Conservation (phyloP, 1,140 invertebrate genomes). For the Macrosteles quadrilineatus region DNA sequence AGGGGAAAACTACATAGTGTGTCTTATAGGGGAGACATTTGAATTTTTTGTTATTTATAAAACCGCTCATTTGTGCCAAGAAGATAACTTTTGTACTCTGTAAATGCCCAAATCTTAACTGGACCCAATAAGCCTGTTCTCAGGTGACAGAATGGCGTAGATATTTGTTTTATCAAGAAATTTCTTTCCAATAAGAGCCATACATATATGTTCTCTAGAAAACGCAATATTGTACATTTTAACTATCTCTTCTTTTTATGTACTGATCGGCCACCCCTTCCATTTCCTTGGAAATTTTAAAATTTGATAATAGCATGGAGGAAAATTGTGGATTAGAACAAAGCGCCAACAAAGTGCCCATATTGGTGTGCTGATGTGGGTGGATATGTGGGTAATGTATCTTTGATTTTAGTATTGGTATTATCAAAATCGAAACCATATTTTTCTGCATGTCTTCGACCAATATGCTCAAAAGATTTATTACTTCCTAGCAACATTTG, state of each 20-base stretch:
- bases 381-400: neutral
- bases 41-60: neutral
- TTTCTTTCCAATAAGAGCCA: constrained; percentile 23
- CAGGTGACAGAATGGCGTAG: neutral
- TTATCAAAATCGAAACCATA: neutral
- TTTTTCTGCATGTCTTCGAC: constrained; percentile 9
- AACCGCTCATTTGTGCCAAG: neutral
- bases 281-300: constrained; percentile 12
- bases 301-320: neutral
- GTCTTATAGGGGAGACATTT: constrained; percentile 9
- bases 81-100: too few species aligned
- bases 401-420: neutral
- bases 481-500: too few species aligned
- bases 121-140: too few species aligned
- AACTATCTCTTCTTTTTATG: constrained; percentile 5
- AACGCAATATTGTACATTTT: constrained; percentile 17
- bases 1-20: neutral
- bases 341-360: constrained; percentile 20
- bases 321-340: constrained; percentile 9
- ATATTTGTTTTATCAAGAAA: neutral
- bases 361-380: neutral
- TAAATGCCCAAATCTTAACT: too few species aligned
- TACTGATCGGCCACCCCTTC: neutral
- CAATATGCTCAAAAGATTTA: constrained; percentile 26
- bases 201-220: neutral